Evolutionary conservation across 2,888 invertebrate species (phyloP), one percentile per base, ranked within the genome.

Genomic region (Tachina grossa): DNA sequence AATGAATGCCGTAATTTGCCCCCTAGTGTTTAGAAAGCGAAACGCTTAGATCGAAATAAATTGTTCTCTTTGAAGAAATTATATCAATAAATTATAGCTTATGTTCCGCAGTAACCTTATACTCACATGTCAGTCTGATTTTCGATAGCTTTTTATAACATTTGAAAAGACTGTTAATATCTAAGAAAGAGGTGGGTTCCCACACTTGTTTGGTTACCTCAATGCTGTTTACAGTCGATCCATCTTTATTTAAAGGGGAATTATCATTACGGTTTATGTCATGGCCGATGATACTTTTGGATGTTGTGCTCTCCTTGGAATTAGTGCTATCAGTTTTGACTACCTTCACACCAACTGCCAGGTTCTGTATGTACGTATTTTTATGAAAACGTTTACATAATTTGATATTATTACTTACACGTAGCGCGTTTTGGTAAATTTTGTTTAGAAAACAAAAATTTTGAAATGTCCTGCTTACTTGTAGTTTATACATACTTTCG

Each of bases 351-450:
- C 84, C 81, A 68, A 72, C 72, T 68, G 77, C 77, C 57, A 84
- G 81, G 11, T 43, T 63, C 84, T 84, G 66, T 11, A 72, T 22
- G 19, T 43, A 13, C 14, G 22, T 19, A 59, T n/a, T 22, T 5
- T 22, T 2, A 43, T 65, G 51, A 63, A 31, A 55, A 77, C 55
- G 81, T 81, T 84, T 84, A 84, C 19, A 77, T 84, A 84, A 84
- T 68, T 68, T n/a, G 39, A 63, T 57, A 19, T 0, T n/a, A 22
- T n/a, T 13, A 13, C 41, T 16, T 79, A 84, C 84, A 11, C 84
- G 80, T 2, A 77, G 8, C 45, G 80, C 45, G 9, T 65, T 76
- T 43, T 61, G 53, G 22, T 43, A 72, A 31, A 74, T n/a, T n/a
- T 72, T 76, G 59, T 72, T 68, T 2, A 72, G 11, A 39, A 55